A percentile compares a stretch with the other conserved stretches of the same genome.
Conservation (phyloP, 2,888 invertebrate genomes). For the Crepidodera aurea region DNA sequence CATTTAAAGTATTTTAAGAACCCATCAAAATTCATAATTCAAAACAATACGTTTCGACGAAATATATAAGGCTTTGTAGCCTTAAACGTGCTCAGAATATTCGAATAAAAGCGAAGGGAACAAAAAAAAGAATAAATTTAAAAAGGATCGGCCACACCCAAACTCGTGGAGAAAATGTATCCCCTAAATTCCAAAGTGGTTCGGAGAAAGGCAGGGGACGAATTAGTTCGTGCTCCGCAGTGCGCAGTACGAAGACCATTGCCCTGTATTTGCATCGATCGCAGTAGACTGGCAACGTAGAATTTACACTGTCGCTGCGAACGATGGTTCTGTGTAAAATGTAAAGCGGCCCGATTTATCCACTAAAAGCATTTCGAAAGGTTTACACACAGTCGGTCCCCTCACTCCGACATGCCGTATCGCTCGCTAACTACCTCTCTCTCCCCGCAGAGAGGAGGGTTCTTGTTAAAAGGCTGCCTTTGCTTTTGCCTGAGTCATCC, state of each 20-base stretch:
- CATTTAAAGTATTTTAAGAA: neutral
- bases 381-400: slow-evolving; percentile 31
- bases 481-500: slow-evolving; percentile 38
- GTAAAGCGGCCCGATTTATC: slow-evolving; percentile 10
- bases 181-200: slow-evolving; percentile 35
- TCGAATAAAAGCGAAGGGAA: neutral
- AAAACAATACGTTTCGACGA: slow-evolving; percentile 8
- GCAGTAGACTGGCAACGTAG: slow-evolving; percentile 14
- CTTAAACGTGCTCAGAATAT: slow-evolving; percentile 15
- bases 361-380: slow-evolving; percentile 28
- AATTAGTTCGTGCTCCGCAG: slow-evolving; percentile 16
- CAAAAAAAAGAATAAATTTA: slow-evolving; percentile 10
- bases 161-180: slow-evolving; percentile 20
- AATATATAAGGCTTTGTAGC: slow-evolving; percentile 13
- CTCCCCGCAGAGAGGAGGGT: slow-evolving; percentile 28
- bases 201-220: slow-evolving; percentile 23
- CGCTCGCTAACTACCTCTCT: slow-evolving; percentile 27
- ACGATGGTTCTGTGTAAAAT: slow-evolving; percentile 10
- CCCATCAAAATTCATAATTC: neutral
- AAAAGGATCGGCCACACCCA: slow-evolving; percentile 27
- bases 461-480: slow-evolving; percentile 36
- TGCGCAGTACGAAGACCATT: slow-evolving; percentile 27
- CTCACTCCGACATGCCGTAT: slow-evolving; percentile 26
- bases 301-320: slow-evolving; percentile 5
- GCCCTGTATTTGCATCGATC: slow-evolving; percentile 25